Evolutionary conservation across 2,113 vertebrate genomes (phyloP).

Genomic region (Grammomys dolichurus): DNA sequence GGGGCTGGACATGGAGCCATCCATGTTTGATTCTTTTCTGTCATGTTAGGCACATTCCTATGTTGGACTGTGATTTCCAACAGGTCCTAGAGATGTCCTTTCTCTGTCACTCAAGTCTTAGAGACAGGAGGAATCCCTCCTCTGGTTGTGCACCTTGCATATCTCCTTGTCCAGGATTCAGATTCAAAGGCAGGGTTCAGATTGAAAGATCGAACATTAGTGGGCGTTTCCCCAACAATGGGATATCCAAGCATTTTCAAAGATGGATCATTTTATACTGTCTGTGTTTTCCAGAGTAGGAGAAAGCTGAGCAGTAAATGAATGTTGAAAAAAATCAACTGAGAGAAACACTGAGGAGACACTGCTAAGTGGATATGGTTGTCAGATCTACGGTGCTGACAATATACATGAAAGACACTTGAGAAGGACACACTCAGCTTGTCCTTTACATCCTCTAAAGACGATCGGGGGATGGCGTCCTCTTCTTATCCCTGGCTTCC

Average conservation of each 20-base stretch:
- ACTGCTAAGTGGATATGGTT: background rate
- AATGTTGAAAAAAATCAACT: background rate
- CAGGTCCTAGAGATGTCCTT: no score
- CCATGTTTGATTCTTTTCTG: background rate
- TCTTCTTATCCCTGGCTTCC: background rate
- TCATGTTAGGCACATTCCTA: background rate
- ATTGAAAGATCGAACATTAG: background rate
- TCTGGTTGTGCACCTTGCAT: rapidly evolving
- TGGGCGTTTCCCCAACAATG: background rate
- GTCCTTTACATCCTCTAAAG: background rate
- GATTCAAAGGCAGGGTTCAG: background rate
- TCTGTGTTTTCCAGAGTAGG: background rate
- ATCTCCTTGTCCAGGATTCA: background rate
- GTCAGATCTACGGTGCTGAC: rapidly evolving
- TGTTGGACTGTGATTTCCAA: background rate
- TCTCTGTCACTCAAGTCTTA: background rate
- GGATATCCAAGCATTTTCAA: background rate
- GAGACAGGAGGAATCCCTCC: no score
- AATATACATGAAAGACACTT: background rate
- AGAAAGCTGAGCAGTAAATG: background rate
- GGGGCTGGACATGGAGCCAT: background rate
- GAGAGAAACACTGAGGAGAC: background rate
- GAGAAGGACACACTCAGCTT: background rate
- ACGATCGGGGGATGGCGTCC: rapidly evolving
- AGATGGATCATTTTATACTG: background rate